A percentile compares a stretch with the other conserved stretches of the same genome.
Evolutionary conservation across 2,888 invertebrate species (phyloP).

Genomic region (Ischnus inquisitorius): DNA sequence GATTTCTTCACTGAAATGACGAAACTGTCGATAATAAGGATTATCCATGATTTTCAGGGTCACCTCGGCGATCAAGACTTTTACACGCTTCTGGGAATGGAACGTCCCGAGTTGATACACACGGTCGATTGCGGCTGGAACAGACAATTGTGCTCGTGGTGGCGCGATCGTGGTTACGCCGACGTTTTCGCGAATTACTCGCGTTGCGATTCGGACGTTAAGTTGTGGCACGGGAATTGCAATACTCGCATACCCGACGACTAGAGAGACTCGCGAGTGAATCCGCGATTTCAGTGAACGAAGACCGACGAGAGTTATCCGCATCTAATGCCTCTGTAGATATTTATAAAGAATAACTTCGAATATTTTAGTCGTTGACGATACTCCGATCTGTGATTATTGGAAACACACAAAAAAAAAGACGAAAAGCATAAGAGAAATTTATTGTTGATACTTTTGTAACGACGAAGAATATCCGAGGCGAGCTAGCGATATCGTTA

Average conservation of each 20-base stretch:
- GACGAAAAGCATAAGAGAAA: constrained; percentile 6
- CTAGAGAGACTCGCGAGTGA: constrained; percentile 58
- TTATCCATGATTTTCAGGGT: constrained; percentile 84
- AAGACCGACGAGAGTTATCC: background rate
- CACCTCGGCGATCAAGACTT: constrained; percentile 95
- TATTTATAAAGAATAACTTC: constrained; percentile 39
- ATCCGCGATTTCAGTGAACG: background rate
- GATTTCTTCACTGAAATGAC: too few relatives aligned
- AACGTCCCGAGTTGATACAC: constrained; percentile 90
- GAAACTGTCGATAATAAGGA: too few relatives aligned
- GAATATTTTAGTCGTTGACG: constrained; percentile 24
- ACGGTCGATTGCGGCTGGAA: constrained; percentile 93
- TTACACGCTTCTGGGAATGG: constrained; percentile 90
- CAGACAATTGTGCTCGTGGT: constrained; percentile 93
- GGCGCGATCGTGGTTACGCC: constrained; percentile 91
- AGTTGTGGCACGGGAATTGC: constrained; percentile 92
- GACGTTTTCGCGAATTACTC: constrained; percentile 91
- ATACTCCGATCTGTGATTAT: constrained; percentile 62
- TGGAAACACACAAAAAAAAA: constrained; percentile 45
- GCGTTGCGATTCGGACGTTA: constrained; percentile 88
- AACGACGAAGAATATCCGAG: constrained; percentile 30
- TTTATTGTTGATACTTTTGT: constrained; percentile 7
- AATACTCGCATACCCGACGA: constrained; percentile 89
- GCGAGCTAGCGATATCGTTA: constrained; percentile 2
- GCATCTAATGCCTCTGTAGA: constrained; percentile 55